Evolutionary conservation across 2,888 invertebrate species (phyloP).

Genomic region (Didymodactylos carnosus): DNA sequence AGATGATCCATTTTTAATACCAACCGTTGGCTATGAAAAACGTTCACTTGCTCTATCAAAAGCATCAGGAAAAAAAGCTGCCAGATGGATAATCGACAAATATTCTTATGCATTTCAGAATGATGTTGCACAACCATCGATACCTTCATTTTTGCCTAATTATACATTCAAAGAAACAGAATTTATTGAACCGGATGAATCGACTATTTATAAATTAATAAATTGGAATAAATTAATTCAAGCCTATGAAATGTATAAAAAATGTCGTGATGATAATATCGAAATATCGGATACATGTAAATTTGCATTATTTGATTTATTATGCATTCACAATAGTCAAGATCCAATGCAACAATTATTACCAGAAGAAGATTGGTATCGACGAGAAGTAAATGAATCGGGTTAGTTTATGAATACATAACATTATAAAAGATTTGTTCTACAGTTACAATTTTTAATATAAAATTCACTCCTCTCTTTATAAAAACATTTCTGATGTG

Average conservation of each 20-base stretch:
- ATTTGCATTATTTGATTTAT: constrained; percentile 3
- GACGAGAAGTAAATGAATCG: not conserved
- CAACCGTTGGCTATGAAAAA: not conserved
- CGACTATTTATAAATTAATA: constrained; percentile 8
- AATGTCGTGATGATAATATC: constrained; percentile 8
- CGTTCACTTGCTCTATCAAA: not conserved
- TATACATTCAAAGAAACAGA: constrained; percentile 10
- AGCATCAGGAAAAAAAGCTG: constrained; percentile 14
- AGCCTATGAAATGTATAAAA: constrained; percentile 7
- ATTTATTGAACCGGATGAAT: constrained; percentile 9
- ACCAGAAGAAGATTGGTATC: constrained; percentile 4
- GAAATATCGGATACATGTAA: constrained; percentile 8
- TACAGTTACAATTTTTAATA: not conserved
- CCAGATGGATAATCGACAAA: constrained; percentile 5
- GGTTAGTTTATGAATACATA: not conserved
- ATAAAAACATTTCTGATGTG: not conserved
- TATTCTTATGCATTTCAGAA: constrained; percentile 14
- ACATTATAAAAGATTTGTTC: not conserved
- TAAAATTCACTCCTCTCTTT: not conserved
- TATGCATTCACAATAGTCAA: constrained; percentile 7
- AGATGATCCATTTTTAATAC: not conserved
- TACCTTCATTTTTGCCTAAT: constrained; percentile 9
- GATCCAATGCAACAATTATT: not conserved
- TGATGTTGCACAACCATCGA: constrained; percentile 4
- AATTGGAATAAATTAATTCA: constrained; percentile 8